Conservation (phyloP, 2,113 vertebrate species). For the Sebastes schlegelii region DNA sequence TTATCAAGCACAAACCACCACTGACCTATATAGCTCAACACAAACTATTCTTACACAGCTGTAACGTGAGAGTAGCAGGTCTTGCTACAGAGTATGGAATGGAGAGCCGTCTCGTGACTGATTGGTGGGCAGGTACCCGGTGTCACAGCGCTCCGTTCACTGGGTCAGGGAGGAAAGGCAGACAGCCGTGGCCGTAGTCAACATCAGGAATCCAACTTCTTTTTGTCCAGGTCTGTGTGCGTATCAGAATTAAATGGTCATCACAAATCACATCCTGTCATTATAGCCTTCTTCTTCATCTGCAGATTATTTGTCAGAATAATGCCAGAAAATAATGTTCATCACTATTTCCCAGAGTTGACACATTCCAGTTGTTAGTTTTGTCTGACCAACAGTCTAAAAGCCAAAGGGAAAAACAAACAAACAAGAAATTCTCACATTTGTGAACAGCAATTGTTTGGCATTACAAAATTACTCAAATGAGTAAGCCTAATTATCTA, state of each 20-base stretch:
- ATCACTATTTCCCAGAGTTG: neutral
- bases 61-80: slow-evolving; percentile 57
- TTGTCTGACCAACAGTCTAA: too few relatives aligned
- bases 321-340: neutral
- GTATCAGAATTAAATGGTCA: slow-evolving; percentile 18
- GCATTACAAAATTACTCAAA: neutral
- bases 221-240: slow-evolving; percentile 46
- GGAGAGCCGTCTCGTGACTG: slow-evolving; percentile 42
- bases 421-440: neutral
- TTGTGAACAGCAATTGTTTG: neutral
- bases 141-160: slow-evolving; percentile 52
- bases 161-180: slow-evolving; percentile 39
- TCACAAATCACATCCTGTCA: neutral
- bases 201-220: slow-evolving; percentile 49
- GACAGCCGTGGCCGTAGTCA: slow-evolving; percentile 54
- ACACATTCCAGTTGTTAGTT: neutral
- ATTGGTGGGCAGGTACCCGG: slow-evolving; percentile 11
- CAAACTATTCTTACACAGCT: slow-evolving; percentile 65
- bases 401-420: neutral
- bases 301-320: neutral
- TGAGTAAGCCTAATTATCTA: neutral
- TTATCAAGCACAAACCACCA: slow-evolving; percentile 44
- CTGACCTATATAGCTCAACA: slow-evolving; percentile 66
- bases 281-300: neutral
- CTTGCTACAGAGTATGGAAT: slow-evolving; percentile 53